Percentiles rank a stretch among this genome's conserved stretches.
phyloP scores from a whole-genome alignment of 1,140 invertebrate genomes.

The Doryteuthis pealeii region DNA sequence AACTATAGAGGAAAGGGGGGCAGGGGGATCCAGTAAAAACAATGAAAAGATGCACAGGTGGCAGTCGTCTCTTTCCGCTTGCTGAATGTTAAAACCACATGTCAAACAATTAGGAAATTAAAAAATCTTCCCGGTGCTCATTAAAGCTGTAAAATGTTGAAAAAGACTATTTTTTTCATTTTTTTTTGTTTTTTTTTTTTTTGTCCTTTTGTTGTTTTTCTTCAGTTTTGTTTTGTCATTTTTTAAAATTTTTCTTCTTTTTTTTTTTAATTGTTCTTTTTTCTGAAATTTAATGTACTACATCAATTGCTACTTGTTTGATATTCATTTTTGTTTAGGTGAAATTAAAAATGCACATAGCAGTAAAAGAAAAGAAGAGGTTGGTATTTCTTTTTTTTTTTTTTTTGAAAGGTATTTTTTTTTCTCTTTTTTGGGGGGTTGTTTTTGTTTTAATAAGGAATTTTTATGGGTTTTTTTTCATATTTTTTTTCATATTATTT shows the following conservation, averaged over 20 bases:
- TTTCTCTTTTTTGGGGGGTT: too few relatives aligned
- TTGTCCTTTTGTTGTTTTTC: not conserved
- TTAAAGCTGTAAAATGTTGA: conserved; percentile 6
- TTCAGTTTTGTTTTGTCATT: not conserved
- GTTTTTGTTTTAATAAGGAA: too few relatives aligned
- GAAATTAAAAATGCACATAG: conserved; percentile 11
- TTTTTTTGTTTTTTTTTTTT: not conserved
- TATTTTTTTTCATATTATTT: too few relatives aligned
- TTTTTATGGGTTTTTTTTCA: too few relatives aligned
- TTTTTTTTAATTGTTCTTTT: too few relatives aligned
- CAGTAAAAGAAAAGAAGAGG: not conserved
- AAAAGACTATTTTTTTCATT: conserved; percentile 8
- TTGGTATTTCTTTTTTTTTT: too few relatives aligned
- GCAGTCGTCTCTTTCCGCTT: conserved; percentile 3
- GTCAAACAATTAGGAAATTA: not conserved
- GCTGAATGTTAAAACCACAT: conserved; percentile 4
- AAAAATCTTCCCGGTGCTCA: conserved; percentile 1
- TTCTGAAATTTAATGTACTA: not conserved
- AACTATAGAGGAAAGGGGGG: not conserved
- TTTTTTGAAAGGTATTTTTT: too few relatives aligned
- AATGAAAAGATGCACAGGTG: not conserved
- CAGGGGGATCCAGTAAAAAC: not conserved
- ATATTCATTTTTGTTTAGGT: not conserved
- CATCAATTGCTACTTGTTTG: not conserved
- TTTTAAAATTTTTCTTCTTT: not conserved